These are phyloP conservation scores for Rhyacichthys aspro DNA, from an alignment of 2,797 vertebrate species.

Conservation along the genomic window DNA sequence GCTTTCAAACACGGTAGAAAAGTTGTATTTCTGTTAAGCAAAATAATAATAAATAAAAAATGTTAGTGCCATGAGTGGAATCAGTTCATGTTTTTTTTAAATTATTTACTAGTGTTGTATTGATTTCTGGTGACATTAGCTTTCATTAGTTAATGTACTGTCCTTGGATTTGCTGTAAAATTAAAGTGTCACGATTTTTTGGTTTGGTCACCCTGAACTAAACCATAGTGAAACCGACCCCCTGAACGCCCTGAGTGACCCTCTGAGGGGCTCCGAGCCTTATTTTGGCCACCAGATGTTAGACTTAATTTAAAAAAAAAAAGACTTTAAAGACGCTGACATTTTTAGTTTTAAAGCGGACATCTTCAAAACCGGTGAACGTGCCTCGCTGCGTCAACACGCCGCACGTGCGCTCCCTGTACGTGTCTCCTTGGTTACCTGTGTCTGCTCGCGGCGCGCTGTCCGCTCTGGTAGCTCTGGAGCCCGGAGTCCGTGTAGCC, in stretches of 20 bases:
- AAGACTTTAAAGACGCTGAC: not conserved
- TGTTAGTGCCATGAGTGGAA: no score
- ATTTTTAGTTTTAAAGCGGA: not conserved
- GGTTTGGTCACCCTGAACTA: no score
- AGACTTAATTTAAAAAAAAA: not conserved
- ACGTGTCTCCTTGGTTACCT: constrained; percentile 57
- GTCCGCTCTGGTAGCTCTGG: constrained; percentile 59
- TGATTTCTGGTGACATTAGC: no score
- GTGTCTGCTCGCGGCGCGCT: constrained; percentile 80
- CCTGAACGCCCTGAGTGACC: not conserved
- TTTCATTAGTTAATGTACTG: no score
- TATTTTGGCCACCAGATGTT: not conserved
- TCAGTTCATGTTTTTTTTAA: no score
- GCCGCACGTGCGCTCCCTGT: constrained; percentile 4
- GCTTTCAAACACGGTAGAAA: no score
- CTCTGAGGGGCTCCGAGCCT: not conserved
- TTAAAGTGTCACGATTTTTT: no score
- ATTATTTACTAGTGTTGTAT: no score
- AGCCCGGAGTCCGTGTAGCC: constrained; percentile 63
- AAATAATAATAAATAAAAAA: no score
- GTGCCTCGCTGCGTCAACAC: not conserved
- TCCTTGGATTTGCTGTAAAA: no score
- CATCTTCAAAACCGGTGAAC: not conserved
- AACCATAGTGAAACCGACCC: no score
- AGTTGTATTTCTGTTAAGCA: no score